Evolutionary conservation across 2,113 vertebrate species (phyloP).

Genomic region (Thunnus maccoyii): DNA sequence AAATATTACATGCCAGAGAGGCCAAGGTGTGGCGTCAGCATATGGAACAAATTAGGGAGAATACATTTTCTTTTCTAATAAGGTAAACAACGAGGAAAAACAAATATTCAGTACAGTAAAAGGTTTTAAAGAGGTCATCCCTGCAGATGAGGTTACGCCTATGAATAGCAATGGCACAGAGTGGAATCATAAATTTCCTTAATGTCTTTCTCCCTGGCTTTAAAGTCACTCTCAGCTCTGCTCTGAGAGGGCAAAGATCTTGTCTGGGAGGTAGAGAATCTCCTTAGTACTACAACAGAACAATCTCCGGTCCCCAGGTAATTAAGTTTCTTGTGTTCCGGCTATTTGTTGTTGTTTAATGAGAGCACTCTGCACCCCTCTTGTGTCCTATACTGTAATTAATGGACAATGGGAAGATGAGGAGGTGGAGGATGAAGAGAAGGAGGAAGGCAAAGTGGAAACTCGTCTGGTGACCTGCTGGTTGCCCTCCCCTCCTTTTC

Average conservation of each 20-base stretch:
- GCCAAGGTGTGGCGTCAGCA: slow-evolving; percentile 4
- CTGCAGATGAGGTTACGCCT: slow-evolving; percentile 7
- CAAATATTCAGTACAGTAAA: slow-evolving; percentile 10
- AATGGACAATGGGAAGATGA: slow-evolving; percentile 56
- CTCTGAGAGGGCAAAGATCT: slow-evolving; percentile 34
- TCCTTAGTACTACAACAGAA: slow-evolving; percentile 32
- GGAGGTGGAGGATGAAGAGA: slow-evolving; percentile 56
- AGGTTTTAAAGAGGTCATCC: slow-evolving; percentile 13
- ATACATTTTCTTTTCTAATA: not conserved
- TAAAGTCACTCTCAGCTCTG: slow-evolving; percentile 24
- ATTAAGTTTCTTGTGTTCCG: slow-evolving; percentile 66
- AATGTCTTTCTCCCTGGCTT: slow-evolving; percentile 18
- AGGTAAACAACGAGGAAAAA: slow-evolving; percentile 4
- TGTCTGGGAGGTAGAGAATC: slow-evolving; percentile 47
- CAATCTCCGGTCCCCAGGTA: slow-evolving; percentile 62
- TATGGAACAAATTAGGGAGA: slow-evolving; percentile 1
- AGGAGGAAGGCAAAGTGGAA: slow-evolving; percentile 61
- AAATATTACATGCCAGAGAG: slow-evolving; percentile 21
- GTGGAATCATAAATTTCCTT: slow-evolving; percentile 8
- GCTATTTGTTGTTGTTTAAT: slow-evolving; percentile 73
- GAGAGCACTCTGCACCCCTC: slow-evolving; percentile 51
- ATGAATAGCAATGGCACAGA: slow-evolving; percentile 32
- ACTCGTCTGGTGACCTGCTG: slow-evolving; percentile 60
- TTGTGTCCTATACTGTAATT: slow-evolving; percentile 63
- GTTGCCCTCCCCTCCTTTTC: slow-evolving; percentile 26